phyloP scores from a whole-genome alignment of 2,888 invertebrate species.

The Drosophila paramelanica region DNA sequence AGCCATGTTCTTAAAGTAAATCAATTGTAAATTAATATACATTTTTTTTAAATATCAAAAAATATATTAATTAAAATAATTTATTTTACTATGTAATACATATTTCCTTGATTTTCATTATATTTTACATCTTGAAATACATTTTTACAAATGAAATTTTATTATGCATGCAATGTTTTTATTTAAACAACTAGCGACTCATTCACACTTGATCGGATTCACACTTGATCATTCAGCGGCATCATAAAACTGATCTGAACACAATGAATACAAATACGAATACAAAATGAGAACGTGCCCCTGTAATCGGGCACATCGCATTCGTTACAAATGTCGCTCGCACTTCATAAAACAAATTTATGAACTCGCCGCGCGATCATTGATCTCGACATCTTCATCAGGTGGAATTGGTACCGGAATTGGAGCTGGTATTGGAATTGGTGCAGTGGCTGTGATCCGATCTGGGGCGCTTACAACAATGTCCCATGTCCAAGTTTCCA shows the following conservation, averaged over 20 bases:
- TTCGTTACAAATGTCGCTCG: constrained; percentile 81
- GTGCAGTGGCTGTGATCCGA: constrained; percentile 40
- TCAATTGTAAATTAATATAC: no score
- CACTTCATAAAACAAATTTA: constrained; percentile 82
- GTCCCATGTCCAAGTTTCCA: constrained; percentile 49
- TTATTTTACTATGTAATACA: no score
- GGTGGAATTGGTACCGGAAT: constrained; percentile 55
- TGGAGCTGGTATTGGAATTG: constrained; percentile 23
- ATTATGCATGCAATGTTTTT: no score
- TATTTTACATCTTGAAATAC: no score
- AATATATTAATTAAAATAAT: neutral
- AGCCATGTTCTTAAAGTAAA: no score
- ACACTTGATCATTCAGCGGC: constrained; percentile 30
- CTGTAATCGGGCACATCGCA: constrained; percentile 71
- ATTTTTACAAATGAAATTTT: no score
- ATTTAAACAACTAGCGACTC: neutral
- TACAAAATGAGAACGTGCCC: constrained; percentile 52
- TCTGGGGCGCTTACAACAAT: constrained; percentile 51
- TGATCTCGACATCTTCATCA: constrained; percentile 82
- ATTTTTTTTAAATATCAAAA: no score
- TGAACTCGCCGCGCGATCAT: constrained; percentile 78
- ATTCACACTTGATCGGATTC: neutral
- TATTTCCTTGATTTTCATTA: no score
- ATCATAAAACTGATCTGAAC: constrained; percentile 32
- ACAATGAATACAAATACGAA: constrained; percentile 58